A percentile compares a stretch with the other conserved stretches of the same genome.
These are phyloP conservation scores for Pherbina coryleti DNA, from an alignment of 2,888 invertebrate species.

Conservation along the genomic window DNA sequence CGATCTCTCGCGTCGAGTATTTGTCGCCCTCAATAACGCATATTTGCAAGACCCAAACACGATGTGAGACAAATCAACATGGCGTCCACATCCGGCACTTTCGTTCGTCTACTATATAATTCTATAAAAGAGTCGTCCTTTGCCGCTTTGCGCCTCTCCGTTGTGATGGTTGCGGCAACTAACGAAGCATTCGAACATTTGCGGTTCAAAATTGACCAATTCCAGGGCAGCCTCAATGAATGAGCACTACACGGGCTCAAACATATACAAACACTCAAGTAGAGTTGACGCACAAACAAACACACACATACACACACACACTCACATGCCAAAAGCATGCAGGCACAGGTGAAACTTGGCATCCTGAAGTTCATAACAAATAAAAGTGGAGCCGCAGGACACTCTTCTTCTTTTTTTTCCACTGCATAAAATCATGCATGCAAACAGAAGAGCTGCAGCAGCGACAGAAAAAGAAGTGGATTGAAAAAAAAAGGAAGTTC, in stretches of 20 bases:
- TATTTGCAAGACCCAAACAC: conserved; percentile 36
- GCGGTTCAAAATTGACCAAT: conserved; percentile 59
- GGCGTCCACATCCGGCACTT: conserved; percentile 25
- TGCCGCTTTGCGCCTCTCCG: neutral
- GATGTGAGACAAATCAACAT: conserved; percentile 34
- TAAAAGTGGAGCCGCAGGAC: conserved; percentile 12
- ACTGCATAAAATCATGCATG: conserved; percentile 22
- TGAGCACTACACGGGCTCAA: conserved; percentile 17
- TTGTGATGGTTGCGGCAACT: conserved; percentile 37
- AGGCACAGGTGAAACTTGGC: conserved; percentile 26
- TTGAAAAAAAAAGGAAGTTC: neutral
- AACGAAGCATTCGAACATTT: conserved; percentile 57
- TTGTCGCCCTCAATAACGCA: conserved; percentile 17
- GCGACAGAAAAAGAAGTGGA: neutral
- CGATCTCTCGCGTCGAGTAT: neutral
- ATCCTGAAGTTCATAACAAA: conserved; percentile 28
- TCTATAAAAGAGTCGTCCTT: neutral
- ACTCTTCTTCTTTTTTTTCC: neutral
- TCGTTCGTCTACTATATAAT: neutral
- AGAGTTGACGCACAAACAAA: conserved; percentile 37
- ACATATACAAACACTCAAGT: conserved; percentile 41
- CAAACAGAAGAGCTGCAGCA: conserved; percentile 12
- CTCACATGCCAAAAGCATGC: neutral
- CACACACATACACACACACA: neutral
- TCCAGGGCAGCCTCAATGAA: conserved; percentile 46